Evolutionary conservation across 2,113 vertebrate genomes (phyloP).

Genomic region (Bungarus multicinctus): DNA sequence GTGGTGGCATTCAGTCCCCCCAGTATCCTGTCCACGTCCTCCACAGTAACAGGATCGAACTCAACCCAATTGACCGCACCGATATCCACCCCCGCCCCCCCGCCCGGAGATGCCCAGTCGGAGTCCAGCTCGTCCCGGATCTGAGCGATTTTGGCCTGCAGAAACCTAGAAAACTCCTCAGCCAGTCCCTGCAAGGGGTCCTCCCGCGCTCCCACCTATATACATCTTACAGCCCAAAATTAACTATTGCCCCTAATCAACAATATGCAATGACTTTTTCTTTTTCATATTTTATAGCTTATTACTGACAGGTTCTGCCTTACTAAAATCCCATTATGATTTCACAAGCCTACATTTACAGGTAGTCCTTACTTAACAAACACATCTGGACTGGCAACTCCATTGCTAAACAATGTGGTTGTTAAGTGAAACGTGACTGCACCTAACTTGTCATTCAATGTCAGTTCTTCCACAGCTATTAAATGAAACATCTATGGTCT

Average conservation of each 20-base stretch:
- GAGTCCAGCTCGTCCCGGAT: too few species aligned
- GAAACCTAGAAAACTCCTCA: too few species aligned
- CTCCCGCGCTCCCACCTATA: too few species aligned
- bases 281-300: not conserved
- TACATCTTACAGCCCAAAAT: not conserved
- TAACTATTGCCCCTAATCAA: not conserved
- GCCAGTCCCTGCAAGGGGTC: too few species aligned
- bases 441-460: not conserved
- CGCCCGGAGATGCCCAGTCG: too few species aligned
- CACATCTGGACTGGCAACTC: not conserved
- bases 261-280: not conserved
- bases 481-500: not conserved
- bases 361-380: not conserved
- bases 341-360: not conserved
- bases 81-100: too few species aligned
- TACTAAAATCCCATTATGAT: not conserved
- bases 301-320: not conserved
- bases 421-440: not conserved
- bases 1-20: too few species aligned
- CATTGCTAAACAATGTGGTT: not conserved
- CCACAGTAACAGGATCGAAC: too few species aligned
- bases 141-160: too few species aligned
- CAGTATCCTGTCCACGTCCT: too few species aligned
- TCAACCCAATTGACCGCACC: too few species aligned
- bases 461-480: not conserved